Evolutionary conservation across 2,113 vertebrate genomes (phyloP).

Genomic region (Sminthopsis crassicaudata): DNA sequence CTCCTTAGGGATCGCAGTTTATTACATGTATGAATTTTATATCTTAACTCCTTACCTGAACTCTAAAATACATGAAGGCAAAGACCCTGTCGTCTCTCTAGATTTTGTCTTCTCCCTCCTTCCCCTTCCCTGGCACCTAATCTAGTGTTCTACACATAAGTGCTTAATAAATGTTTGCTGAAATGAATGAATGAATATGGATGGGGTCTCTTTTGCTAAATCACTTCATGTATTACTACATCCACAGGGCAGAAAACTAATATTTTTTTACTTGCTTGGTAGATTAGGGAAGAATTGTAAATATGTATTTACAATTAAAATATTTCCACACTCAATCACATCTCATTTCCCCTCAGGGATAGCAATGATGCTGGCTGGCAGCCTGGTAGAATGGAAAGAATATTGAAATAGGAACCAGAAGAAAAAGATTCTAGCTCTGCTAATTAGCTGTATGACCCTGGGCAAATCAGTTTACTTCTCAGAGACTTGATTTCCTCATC

Average conservation of each 20-base stretch:
- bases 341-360: not conserved
- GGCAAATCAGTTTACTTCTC: not conserved
- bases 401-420: not conserved
- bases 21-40: not conserved
- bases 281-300: slow-evolving; percentile 3
- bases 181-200: slow-evolving; percentile 6
- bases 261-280: not conserved
- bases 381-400: not conserved
- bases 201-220: not conserved
- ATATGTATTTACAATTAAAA: slow-evolving; percentile 5
- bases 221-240: slow-evolving; percentile 1
- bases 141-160: not conserved
- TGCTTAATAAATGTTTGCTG: not conserved
- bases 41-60: not conserved
- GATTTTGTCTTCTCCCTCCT: not conserved
- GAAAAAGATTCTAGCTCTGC: not conserved
- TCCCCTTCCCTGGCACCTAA: not conserved
- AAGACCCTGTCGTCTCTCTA: not conserved
- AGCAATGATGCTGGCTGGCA: not conserved
- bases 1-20: not conserved
- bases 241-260: slow-evolving; percentile 4
- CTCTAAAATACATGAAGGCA: not conserved
- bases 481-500: not conserved
- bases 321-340: slow-evolving; percentile 2
- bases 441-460: not conserved